Conservation (phyloP, 2,797 vertebrate species). For the Staurois parvus region DNA sequence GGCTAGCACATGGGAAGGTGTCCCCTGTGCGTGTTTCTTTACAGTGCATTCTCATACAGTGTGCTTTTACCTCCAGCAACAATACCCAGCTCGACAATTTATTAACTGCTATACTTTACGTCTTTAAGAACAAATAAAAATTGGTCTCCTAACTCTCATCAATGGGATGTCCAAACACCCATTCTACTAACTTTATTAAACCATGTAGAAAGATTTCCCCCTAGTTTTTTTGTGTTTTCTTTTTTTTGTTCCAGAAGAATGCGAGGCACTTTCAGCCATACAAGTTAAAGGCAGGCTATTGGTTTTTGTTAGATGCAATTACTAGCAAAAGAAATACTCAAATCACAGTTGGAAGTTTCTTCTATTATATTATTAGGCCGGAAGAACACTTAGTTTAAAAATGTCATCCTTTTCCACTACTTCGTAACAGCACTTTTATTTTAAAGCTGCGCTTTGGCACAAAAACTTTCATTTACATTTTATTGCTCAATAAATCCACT, state of each 20-base stretch:
- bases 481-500: too few relatives aligned
- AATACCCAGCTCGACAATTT: conserved; percentile 21
- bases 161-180: not conserved
- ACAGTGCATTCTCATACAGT: conserved; percentile 2
- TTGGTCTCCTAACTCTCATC: not conserved
- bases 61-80: conserved; percentile 10
- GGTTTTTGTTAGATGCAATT: not conserved
- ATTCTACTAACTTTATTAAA: not conserved
- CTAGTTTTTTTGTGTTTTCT: not conserved
- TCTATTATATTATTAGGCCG: too few relatives aligned
- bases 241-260: too few relatives aligned
- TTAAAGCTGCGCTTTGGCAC: too few relatives aligned
- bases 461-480: too few relatives aligned
- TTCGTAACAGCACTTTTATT: too few relatives aligned
- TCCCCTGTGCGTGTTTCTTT: conserved; percentile 19
- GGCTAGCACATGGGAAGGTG: not conserved
- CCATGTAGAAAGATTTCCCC: not conserved
- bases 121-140: conserved; percentile 8
- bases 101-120: conserved; percentile 13
- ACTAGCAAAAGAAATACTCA: not conserved
- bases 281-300: not conserved
- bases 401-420: too few relatives aligned
- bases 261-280: not conserved
- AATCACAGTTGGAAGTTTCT: too few relatives aligned
- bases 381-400: too few relatives aligned